Base-by-base conservation (phyloP, 2,113 vertebrate species). In the Pogona vitticeps region DNA sequence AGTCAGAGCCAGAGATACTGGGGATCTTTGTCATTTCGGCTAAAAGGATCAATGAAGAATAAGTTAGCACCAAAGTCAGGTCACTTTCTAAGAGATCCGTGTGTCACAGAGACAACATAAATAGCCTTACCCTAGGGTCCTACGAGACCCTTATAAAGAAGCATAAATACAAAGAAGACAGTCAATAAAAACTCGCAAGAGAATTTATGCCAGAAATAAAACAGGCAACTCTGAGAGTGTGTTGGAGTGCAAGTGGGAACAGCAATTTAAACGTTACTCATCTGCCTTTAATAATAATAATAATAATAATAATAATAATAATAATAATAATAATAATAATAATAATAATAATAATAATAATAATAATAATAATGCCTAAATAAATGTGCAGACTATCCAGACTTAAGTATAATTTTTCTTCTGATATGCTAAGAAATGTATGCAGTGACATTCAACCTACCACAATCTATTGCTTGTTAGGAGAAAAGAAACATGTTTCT, bases 181-280 rank as follows among this genome's bases (percentile, higher is more conserved):
- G 18, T 77, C 36, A 92, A 61, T n/a, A 78, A 84, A 92, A 67
- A 28, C 79, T 65, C 68, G 10, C 80, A 1, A 33, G 23, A 1
- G 7, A 88, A 65, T 42, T 28, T 76, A 77, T 65, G 23, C 33
- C 76, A 68, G n/a, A 13, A 21, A 63, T 40, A 36, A 78, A 75
- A 40, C 65, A 82, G 63, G 26, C 33, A 52, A 20, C 75, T 40
- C 26, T 23, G 6, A 42, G 23, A 31, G 46, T 56, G 7, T 13
- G 3, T 63, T 21, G 4, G 71, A 15, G 31, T 83, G 42, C n/a
- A 46, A n/a, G 26, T 56, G 33, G 46, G n/a, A 18, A 20, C 26
- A 12, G 63, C 46, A 40, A 40, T 4, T 4, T 7, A 20, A 77
- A 71, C 31, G 6, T 28, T 38, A 31, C 21, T 31, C 46, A 52